These are phyloP conservation scores for Cheracebus regulus DNA, from an alignment of 2,797 vertebrate genomes.

Conservation along the genomic window DNA sequence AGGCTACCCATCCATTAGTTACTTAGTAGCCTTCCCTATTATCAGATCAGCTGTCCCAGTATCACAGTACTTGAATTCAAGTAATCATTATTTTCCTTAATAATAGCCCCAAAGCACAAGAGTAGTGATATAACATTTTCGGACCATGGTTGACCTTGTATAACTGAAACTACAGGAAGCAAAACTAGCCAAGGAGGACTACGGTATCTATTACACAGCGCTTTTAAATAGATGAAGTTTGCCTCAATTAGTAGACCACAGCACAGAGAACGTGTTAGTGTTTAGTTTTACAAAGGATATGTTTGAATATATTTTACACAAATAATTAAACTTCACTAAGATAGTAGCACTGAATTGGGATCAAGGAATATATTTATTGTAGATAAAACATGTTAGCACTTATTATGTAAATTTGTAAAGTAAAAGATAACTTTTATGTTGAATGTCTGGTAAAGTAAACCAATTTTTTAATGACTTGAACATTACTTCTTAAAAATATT, in stretches of 20 bases:
- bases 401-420: not conserved
- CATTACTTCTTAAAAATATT: conserved; percentile 32
- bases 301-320: conserved; percentile 87
- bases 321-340: conserved; percentile 54
- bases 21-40: not conserved
- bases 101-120: not conserved
- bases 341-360: conserved; percentile 45
- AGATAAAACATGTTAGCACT: not conserved
- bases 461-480: conserved; percentile 2
- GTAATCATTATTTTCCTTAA: not conserved
- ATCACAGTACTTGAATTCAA: not conserved
- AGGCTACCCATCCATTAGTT: not conserved
- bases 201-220: not conserved
- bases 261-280: not conserved
- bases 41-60: not conserved
- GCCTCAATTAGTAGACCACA: conserved; percentile 86
- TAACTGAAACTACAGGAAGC: not conserved
- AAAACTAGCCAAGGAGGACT: not conserved
- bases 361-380: not conserved
- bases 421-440: not conserved
- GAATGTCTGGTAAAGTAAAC: conserved; percentile 24
- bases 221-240: not conserved
- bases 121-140: not conserved
- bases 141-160: not conserved
- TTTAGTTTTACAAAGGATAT: conserved; percentile 74